Evolutionary conservation across 2,113 vertebrate genomes (phyloP).

Genomic region (Percopsis transmontana): DNA sequence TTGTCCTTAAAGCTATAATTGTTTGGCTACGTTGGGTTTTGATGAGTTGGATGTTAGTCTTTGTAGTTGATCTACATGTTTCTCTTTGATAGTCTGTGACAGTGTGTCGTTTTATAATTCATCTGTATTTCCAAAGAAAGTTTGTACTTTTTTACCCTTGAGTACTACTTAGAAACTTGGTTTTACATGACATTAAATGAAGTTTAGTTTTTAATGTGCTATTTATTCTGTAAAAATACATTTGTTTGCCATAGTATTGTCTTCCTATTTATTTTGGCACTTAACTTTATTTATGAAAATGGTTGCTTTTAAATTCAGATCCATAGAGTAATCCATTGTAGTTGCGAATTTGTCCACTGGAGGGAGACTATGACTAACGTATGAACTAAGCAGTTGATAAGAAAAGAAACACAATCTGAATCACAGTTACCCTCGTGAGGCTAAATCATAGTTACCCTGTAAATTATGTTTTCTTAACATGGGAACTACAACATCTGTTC

Average conservation of each 20-base stretch:
- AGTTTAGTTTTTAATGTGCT: conserved; percentile 37
- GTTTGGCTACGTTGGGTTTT: neutral
- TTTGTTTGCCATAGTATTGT: neutral
- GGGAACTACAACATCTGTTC: too few species aligned
- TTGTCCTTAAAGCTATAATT: neutral
- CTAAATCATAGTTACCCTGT: too few species aligned
- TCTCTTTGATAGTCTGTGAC: neutral
- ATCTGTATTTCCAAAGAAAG: neutral
- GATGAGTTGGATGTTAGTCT: neutral
- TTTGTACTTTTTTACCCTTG: neutral
- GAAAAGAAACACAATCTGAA: too few species aligned
- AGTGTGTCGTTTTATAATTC: neutral
- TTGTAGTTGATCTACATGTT: neutral
- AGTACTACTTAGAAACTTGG: neutral
- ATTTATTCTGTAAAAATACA: conserved; percentile 58
- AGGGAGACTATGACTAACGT: conserved; percentile 15
- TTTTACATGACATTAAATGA: neutral
- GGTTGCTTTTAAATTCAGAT: neutral
- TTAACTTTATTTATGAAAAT: neutral
- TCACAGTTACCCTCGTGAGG: neutral
- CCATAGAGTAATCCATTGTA: neutral
- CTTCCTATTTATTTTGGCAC: neutral
- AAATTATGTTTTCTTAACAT: too few species aligned
- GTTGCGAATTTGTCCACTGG: conserved; percentile 23
- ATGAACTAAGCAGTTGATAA: neutral